Conservation (phyloP, 2,113 vertebrate species). For the Eublepharis macularius region DNA sequence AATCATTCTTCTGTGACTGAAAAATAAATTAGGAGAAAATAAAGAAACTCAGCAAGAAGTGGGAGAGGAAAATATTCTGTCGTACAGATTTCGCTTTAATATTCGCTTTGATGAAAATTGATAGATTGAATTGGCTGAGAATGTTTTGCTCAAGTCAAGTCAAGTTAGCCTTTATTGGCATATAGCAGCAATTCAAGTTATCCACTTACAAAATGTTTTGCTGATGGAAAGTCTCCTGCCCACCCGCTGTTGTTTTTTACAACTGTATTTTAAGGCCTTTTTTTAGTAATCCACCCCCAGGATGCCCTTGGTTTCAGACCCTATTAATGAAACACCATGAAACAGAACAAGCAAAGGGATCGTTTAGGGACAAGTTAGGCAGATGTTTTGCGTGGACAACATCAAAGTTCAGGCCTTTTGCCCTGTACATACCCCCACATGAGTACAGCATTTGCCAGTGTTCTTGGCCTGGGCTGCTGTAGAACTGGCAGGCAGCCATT, state of each 20-base stretch:
- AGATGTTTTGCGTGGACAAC: background rate
- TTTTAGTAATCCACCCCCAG: background rate
- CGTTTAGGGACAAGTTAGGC: background rate
- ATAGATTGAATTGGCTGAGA: background rate
- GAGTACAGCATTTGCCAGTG: background rate
- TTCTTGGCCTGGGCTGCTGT: background rate
- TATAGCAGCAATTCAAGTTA: too few relatives aligned
- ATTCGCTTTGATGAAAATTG: slow-evolving; percentile 2
- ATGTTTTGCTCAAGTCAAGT: slow-evolving; percentile 14
- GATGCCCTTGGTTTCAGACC: background rate
- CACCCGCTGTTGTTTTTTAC: background rate
- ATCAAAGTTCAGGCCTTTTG: background rate
- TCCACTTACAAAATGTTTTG: too few relatives aligned
- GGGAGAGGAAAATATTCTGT: background rate
- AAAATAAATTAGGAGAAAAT: background rate
- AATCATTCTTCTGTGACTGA: background rate
- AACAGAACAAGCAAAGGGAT: background rate
- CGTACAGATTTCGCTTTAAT: background rate
- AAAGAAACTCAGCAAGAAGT: background rate
- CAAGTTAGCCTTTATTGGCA: too few relatives aligned
- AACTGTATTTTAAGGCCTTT: background rate
- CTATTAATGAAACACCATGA: background rate
- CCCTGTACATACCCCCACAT: background rate
- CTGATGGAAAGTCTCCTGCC: background rate
- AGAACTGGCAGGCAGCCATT: background rate